A percentile compares a stretch with the other conserved stretches of the same genome.
Conservation (phyloP, 2,113 vertebrate genomes). For the Psephotus haematonotus region DNA sequence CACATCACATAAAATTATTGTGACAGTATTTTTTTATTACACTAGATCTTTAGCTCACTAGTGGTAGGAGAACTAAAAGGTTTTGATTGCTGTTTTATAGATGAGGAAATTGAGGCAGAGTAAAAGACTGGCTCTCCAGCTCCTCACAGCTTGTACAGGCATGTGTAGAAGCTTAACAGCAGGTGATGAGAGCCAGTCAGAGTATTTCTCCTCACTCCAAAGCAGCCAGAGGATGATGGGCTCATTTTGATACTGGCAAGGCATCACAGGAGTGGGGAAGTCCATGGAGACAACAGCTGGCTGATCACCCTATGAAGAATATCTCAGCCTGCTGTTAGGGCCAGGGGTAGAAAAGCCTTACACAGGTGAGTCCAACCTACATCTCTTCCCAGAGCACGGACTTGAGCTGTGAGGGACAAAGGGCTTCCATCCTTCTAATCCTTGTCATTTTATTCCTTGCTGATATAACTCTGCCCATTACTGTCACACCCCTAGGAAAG, state of each 20-base stretch:
- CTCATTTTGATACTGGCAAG: background rate
- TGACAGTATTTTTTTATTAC: background rate
- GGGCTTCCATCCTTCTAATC: background rate
- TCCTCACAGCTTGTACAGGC: background rate
- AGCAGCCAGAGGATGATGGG: background rate
- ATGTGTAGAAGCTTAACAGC: background rate
- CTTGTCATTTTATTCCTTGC: background rate
- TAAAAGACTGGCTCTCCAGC: background rate
- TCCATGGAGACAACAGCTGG: background rate
- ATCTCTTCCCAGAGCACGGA: background rate
- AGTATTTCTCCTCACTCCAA: background rate
- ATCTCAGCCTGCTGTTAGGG: accelerated
- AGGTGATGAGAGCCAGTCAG: background rate
- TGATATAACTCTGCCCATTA: background rate
- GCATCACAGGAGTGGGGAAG: background rate
- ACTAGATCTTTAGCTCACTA: background rate
- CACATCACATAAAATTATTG: background rate
- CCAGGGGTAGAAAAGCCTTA: background rate
- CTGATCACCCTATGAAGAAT: background rate
- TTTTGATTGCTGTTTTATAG: background rate
- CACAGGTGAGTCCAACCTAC: background rate
- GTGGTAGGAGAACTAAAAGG: background rate
- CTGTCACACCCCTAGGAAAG: background rate
- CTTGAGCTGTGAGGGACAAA: background rate
- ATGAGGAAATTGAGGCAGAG: background rate